Evolutionary conservation across 1,140 invertebrate genomes (phyloP), one percentile per base, ranked within the genome.

Genomic region (Trichogramma pretiosum): DNA sequence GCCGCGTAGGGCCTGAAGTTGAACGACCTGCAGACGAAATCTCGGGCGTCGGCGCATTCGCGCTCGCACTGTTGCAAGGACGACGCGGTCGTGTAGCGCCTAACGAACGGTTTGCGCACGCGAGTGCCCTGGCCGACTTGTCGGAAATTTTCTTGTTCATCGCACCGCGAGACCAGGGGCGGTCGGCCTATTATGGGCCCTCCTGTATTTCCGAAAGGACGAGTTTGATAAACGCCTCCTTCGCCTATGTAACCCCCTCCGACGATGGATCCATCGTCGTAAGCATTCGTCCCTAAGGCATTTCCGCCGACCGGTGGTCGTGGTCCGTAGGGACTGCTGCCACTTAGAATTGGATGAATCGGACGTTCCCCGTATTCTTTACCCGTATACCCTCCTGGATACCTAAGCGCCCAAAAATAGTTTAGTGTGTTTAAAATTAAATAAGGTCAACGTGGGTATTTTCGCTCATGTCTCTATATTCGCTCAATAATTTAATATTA

Each of bases 21-120:
- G 68, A 92, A 92, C 11, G 88, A 86, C 58, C 67, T 55, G 57
- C 89, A 93, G n/a, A 87, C 77, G 59, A 92, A 91, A 59, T 91
- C 88, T 54, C 83, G 74, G 8, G 82, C 78, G 59, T 89, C 85
- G 13, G 82, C 77, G 62, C 89, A 93, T 63, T 89, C 87, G 45
- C 82, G 71, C 62, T 92, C 84, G 62, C 89, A 92, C 32, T 86
- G 80, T 1, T 77, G 75, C 51, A 91, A 62, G 3, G 82, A 83
- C 4, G 83, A 79, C 1, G 82, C 82, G 5, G 81, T 80, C 2
- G 84, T 77, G 36, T 84, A 82, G 34, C 86, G 75, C 19, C 85
- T 73, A 1, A 93, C 80, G 59, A 84, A 91, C 50, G 85, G 80
- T 24, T 85, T 79, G 33, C 87, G 75, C 60, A 91, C 82, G 40